Conservation (phyloP, 2,888 invertebrate genomes). For the Volucella zonaria region DNA sequence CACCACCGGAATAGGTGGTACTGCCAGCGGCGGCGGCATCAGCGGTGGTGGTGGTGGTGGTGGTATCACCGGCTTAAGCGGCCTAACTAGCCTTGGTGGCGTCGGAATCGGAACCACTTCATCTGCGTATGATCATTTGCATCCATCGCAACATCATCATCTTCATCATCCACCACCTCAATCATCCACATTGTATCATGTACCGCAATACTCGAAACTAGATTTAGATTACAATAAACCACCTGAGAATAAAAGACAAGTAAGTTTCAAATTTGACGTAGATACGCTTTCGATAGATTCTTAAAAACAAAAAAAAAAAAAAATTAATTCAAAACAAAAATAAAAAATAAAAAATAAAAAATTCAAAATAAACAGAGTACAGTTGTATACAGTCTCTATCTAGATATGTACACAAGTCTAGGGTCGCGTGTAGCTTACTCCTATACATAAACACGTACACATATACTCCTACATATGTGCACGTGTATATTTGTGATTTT, state of each 20-base stretch:
- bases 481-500: slow-evolving; percentile 38
- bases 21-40: slow-evolving; percentile 79
- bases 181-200: slow-evolving; percentile 76
- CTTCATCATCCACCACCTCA: slow-evolving; percentile 76
- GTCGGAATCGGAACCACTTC: slow-evolving; percentile 66
- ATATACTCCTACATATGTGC: no score
- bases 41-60: slow-evolving; percentile 75
- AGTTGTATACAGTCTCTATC: slow-evolving; percentile 42
- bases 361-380: slow-evolving; percentile 49
- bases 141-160: slow-evolving; percentile 76
- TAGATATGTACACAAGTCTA: slow-evolving; percentile 61
- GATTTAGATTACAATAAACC: slow-evolving; percentile 83
- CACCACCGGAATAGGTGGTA: slow-evolving; percentile 78
- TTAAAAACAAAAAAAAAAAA: slow-evolving; percentile 75
- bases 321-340: slow-evolving; percentile 17
- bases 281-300: slow-evolving; percentile 83
- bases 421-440: slow-evolving; percentile 49
- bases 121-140: slow-evolving; percentile 77
- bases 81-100: slow-evolving; percentile 37
- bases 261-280: slow-evolving; percentile 84
- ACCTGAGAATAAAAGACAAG: slow-evolving; percentile 83
- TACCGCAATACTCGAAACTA: slow-evolving; percentile 82
- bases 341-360: no score
- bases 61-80: slow-evolving; percentile 44
- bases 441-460: no score